phyloP scores from a whole-genome alignment of 2,113 vertebrate species.

The Callithrix jacchus region DNA sequence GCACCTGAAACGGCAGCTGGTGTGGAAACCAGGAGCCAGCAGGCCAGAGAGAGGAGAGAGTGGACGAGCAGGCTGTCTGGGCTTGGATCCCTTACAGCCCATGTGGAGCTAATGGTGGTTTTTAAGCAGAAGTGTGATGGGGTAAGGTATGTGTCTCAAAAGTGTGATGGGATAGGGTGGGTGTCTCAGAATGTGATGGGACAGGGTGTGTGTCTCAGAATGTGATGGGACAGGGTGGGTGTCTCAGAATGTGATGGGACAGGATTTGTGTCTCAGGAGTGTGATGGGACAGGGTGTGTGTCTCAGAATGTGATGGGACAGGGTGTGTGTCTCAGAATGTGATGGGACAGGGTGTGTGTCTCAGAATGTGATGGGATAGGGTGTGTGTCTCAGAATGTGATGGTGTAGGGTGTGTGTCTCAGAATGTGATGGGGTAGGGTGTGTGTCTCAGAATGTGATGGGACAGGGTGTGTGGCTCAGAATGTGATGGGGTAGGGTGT shows the following conservation, averaged over 20 bases:
- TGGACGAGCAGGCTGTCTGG: too few relatives aligned
- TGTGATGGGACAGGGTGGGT: neutral
- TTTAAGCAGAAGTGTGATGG: neutral
- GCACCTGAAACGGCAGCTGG: neutral
- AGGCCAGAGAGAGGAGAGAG: neutral
- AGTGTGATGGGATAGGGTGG: neutral
- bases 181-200: too few relatives aligned
- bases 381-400: neutral
- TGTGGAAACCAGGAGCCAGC: neutral
- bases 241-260: neutral
- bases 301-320: too few relatives aligned
- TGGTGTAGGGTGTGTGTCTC: neutral
- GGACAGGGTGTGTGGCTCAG: neutral
- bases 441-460: neutral
- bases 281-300: too few relatives aligned
- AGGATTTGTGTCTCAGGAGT: too few relatives aligned
- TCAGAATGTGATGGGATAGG: too few relatives aligned
- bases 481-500: too few relatives aligned
- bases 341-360: neutral
- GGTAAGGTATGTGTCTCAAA: neutral
- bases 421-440: neutral
- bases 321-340: neutral
- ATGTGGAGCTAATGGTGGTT: neutral
- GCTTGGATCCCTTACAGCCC: neutral
- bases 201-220: neutral